Evolutionary conservation across 1,140 invertebrate genomes (phyloP).

Genomic region (Hestina assimilis): DNA sequence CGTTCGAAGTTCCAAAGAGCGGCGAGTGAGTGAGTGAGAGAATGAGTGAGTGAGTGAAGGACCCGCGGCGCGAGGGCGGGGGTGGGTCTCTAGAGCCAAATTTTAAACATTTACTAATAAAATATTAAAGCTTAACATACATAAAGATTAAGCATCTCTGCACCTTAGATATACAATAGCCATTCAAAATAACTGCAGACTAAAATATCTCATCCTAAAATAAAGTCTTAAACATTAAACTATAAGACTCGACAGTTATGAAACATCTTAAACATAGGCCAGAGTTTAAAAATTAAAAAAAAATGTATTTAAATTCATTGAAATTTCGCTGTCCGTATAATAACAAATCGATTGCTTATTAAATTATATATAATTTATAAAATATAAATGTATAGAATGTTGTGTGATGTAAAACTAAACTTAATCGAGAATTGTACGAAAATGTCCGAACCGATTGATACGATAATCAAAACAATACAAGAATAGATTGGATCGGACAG

Average conservation of each 20-base stretch:
- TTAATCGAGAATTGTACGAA: conserved; percentile 40
- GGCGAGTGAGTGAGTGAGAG: too few relatives aligned
- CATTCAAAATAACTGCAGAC: conserved; percentile 77
- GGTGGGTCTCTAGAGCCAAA: conserved; percentile 59
- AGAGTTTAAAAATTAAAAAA: conserved; percentile 59
- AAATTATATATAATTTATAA: conserved; percentile 11
- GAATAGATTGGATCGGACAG: conserved; percentile 39
- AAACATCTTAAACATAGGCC: conserved; percentile 69
- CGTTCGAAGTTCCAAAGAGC: conserved; percentile 35
- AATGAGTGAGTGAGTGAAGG: conserved; percentile 23
- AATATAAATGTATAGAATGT: conserved; percentile 41
- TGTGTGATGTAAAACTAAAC: conserved; percentile 56
- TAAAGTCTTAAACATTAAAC: conserved; percentile 75
- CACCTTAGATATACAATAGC: conserved; percentile 77
- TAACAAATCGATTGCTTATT: conserved; percentile 16
- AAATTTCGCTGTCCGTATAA: conserved; percentile 58
- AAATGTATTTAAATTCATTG: conserved; percentile 58
- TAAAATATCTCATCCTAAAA: conserved; percentile 78
- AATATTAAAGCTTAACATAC: conserved; percentile 79
- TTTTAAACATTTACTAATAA: conserved; percentile 78
- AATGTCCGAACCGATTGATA: conserved; percentile 41
- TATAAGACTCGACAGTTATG: conserved; percentile 60
- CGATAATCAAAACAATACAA: conserved; percentile 28
- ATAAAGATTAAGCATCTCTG: conserved; percentile 79
- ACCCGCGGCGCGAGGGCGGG: conserved; percentile 43